Percentiles rank a stretch among this genome's conserved stretches.
Evolutionary conservation across 2,797 vertebrate genomes (phyloP).

Genomic region (Aphelocoma californica): DNA sequence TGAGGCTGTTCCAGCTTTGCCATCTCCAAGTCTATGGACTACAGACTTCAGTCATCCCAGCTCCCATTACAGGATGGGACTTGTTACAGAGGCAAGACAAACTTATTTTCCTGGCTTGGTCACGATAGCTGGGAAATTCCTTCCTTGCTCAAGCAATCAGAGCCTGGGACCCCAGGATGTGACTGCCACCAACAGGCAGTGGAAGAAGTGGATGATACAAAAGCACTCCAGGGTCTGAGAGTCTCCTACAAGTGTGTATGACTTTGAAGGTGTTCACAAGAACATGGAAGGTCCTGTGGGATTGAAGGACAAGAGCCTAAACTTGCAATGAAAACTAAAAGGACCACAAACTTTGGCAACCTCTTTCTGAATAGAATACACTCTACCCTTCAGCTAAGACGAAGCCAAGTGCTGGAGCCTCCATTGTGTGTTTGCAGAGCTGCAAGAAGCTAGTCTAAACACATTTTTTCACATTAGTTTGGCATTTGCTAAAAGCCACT

Average conservation of each 20-base stretch:
- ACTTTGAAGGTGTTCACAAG: not conserved
- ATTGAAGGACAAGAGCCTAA: not conserved
- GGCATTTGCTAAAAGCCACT: slow-evolving; percentile 48
- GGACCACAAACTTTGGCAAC: not conserved
- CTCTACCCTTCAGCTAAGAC: not conserved
- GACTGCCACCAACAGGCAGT: not conserved
- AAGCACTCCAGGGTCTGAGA: not conserved
- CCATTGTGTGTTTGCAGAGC: not conserved
- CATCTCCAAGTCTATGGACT: not conserved
- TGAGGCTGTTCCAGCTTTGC: not conserved
- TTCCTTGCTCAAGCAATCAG: not conserved
- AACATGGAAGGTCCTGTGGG: not conserved
- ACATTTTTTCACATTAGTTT: slow-evolving; percentile 43
- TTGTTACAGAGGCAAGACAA: not conserved
- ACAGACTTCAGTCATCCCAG: not conserved
- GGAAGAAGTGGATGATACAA: not conserved
- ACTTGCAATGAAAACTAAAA: not conserved
- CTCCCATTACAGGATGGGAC: not conserved
- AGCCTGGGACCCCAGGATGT: not conserved
- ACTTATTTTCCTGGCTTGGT: not conserved
- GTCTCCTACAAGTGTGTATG: not conserved
- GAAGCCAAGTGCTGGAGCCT: not conserved
- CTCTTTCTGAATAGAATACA: not conserved
- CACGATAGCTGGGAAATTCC: not conserved
- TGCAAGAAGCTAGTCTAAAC: not conserved